Conservation (phyloP, 2,888 invertebrate genomes). For the Limenitis camilla region DNA sequence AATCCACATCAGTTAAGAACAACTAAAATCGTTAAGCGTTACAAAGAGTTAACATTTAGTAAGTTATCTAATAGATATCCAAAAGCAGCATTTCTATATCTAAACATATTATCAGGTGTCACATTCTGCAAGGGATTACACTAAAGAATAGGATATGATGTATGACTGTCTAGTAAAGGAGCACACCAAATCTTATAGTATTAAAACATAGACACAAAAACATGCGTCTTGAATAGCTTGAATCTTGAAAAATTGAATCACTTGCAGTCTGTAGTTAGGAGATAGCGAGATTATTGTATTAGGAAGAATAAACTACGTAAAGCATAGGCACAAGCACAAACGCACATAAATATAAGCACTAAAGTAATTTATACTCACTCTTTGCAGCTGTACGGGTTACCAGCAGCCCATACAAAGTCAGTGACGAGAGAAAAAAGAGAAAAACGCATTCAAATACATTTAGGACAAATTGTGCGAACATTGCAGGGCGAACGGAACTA, state of each 20-base stretch:
- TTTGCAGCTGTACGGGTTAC: slow-evolving; percentile 79
- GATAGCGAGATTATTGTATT: slow-evolving; percentile 46
- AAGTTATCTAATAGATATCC: slow-evolving; percentile 45
- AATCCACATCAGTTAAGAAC: slow-evolving; percentile 70
- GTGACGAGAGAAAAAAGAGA: slow-evolving; percentile 77
- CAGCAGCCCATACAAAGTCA: slow-evolving; percentile 82
- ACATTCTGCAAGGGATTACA: slow-evolving; percentile 72
- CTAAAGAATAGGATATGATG: slow-evolving; percentile 22
- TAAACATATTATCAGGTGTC: slow-evolving; percentile 39
- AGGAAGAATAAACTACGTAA: slow-evolving; percentile 62
- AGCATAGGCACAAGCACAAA: slow-evolving; percentile 73
- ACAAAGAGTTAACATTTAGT: slow-evolving; percentile 71
- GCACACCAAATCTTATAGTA: slow-evolving; percentile 52
- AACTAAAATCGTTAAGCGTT: slow-evolving; percentile 70
- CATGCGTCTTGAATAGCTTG: slow-evolving; percentile 50
- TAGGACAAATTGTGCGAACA: slow-evolving; percentile 75
- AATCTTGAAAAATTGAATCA: slow-evolving; percentile 46
- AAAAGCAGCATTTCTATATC: slow-evolving; percentile 63
- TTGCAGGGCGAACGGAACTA: slow-evolving; percentile 76
- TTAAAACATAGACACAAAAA: slow-evolving; percentile 38
- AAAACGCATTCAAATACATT: slow-evolving; percentile 77
- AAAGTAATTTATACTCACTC: slow-evolving; percentile 80
- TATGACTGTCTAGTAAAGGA: slow-evolving; percentile 27
- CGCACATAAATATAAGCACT: slow-evolving; percentile 73
- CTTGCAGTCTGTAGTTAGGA: slow-evolving; percentile 67